Base-by-base conservation (phyloP, 2,888 invertebrate genomes). In the Temnothorax ravouxi region DNA sequence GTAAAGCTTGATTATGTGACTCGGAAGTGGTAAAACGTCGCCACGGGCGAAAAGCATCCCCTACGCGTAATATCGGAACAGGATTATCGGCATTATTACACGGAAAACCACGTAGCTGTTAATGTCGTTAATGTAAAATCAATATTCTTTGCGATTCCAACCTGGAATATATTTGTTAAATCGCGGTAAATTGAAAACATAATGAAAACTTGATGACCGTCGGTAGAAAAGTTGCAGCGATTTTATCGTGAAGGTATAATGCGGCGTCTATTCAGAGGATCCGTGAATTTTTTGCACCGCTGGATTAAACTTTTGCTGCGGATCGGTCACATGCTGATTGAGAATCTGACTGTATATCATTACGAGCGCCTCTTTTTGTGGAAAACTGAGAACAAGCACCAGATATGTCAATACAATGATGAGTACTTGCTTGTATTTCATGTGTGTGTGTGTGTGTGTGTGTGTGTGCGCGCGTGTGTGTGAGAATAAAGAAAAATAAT, bases 181-280 rank as follows among this genome's bases (percentile, higher is more conserved):
- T 99, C 99, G 83, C 99, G 96, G 96, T 77, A 99, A 95, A 94
- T 99, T 99, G 95, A 99, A 99, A 84, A 97, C 96, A 93, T 99
- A 99, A 94, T 99, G 99, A 94, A 94, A 99, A 99, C 95, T 99
- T 99, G 89, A 98, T 96, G 34, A 99, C 99, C 0, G 99, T 99
- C 0, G 99, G 99, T 87, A 99, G 95, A 95, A 99, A 99, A 0
- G 96, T 96, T 2, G 96, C 94, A 0, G 97, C 95, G 11, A 99
- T 96, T 94, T 97, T 97, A 62, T 95, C 95, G 94, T 99, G 99
- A 38, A 99, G 95, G 2, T 95, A 95, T 8, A 99, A 95, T 0
- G 98, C 98, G 0, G 97, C 96, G 18, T 95, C 95, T 0, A 99
- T 97, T 97, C 15, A 99, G 91, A 0, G 95, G 93, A 44, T 96